Percentiles rank a stretch among this genome's conserved stretches.
phyloP scores from a whole-genome alignment of 37 sponge, comb jelly and placozoan species.

The Spongilla lacustris region DNA sequence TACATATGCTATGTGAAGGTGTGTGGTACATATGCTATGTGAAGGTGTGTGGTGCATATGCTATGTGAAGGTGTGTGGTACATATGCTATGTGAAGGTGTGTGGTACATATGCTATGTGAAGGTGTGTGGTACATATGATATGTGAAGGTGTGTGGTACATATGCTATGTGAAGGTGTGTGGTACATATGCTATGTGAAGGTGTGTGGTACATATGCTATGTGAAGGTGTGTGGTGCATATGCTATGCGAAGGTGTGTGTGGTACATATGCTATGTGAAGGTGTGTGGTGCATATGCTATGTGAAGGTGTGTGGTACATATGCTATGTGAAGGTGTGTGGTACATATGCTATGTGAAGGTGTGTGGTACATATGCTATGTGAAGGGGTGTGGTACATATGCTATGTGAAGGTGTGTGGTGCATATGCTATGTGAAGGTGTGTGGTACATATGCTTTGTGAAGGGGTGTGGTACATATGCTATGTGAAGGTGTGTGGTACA shows the following conservation, averaged over 20 bases:
- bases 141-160: not conserved
- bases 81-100: not conserved
- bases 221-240: not conserved
- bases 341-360: not conserved
- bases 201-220: not conserved
- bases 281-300: not conserved
- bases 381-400: not conserved
- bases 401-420: constrained; percentile 5
- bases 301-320: not conserved
- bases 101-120: not conserved
- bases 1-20: not conserved
- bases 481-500: too few species aligned
- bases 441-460: too few species aligned
- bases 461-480: too few species aligned
- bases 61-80: not conserved
- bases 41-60: too few species aligned
- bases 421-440: too few species aligned
- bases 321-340: constrained; percentile 63
- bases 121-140: not conserved
- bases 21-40: not conserved
- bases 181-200: not conserved
- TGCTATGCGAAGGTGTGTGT: constrained; percentile 59
- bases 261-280: not conserved
- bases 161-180: not conserved
- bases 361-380: not conserved